Evolutionary conservation across 2,888 invertebrate genomes (phyloP).

Genomic region (Hirtodrosophila duncani): DNA sequence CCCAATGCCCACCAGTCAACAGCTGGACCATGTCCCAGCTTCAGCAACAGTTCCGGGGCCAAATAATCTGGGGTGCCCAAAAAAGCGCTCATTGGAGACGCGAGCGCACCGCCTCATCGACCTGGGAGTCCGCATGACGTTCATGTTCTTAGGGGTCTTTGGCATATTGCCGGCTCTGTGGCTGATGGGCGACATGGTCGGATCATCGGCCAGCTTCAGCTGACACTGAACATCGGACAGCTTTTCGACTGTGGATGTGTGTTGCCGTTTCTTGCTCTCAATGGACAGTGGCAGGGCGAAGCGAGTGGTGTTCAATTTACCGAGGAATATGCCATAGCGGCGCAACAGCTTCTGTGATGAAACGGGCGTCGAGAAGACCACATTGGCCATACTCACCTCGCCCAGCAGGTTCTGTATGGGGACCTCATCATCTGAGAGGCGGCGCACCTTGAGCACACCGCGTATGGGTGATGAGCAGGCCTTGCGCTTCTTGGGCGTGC

Average conservation of each 20-base stretch:
- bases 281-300: constrained; percentile 78
- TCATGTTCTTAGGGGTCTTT: constrained; percentile 80
- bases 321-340: constrained; percentile 79
- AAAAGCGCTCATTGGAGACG: constrained; percentile 86
- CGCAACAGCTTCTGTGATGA: constrained; percentile 81
- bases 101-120: constrained; percentile 86
- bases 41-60: constrained; percentile 92
- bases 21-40: constrained; percentile 87
- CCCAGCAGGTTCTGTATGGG: constrained; percentile 80
- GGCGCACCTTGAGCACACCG: constrained; percentile 82
- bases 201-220: constrained; percentile 75
- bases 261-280: constrained; percentile 80
- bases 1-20: constrained; percentile 99
- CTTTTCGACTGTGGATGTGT: constrained; percentile 62
- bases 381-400: constrained; percentile 79
- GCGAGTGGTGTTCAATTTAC: constrained; percentile 79
- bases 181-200: constrained; percentile 81
- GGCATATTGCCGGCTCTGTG: constrained; percentile 77
- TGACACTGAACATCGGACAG: constrained; percentile 70
- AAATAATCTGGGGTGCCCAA: constrained; percentile 97
- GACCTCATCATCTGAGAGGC: constrained; percentile 82
- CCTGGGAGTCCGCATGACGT: constrained; percentile 87
- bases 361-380: constrained; percentile 90
- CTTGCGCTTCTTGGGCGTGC: constrained; percentile 84
- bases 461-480: constrained; percentile 79